phyloP scores from a whole-genome alignment of 2,888 invertebrate species.

The Drosophila ustulata region DNA sequence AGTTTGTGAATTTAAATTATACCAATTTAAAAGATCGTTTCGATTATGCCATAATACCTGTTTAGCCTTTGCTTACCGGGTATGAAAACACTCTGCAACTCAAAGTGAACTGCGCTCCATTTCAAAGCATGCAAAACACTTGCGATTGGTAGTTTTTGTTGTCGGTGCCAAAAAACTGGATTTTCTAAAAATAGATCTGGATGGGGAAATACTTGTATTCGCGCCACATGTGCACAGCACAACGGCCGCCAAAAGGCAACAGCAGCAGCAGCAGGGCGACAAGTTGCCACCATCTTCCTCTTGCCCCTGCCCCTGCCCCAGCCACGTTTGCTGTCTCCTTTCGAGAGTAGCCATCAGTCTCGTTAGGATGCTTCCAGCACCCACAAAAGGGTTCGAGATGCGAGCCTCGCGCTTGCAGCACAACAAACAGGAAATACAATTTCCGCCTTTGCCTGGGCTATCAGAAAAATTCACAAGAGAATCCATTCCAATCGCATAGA shows the following conservation, averaged over 20 bases:
- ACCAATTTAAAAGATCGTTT: neutral
- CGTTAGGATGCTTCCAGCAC: slow-evolving; percentile 16
- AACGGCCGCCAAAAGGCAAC: slow-evolving; percentile 69
- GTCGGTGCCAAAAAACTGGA: slow-evolving; percentile 82
- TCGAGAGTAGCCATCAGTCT: slow-evolving; percentile 14
- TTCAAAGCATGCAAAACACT: slow-evolving; percentile 64
- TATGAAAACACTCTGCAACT: slow-evolving; percentile 13
- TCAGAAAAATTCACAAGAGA: slow-evolving; percentile 26
- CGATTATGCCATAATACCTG: neutral
- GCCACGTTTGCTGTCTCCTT: neutral
- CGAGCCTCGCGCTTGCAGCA: slow-evolving; percentile 13
- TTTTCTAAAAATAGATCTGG: slow-evolving; percentile 83
- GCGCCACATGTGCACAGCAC: slow-evolving; percentile 75
- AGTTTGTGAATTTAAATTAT: too few relatives aligned
- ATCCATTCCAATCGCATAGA: slow-evolving; percentile 22
- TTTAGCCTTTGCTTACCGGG: neutral
- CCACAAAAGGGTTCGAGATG: slow-evolving; percentile 35
- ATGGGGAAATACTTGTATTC: slow-evolving; percentile 82
- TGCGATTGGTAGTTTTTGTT: slow-evolving; percentile 27
- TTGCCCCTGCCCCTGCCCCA: too few relatives aligned
- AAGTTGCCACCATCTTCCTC: neutral
- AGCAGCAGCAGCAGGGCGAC: slow-evolving; percentile 18
- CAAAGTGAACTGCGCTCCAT: slow-evolving; percentile 29
- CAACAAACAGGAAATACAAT: slow-evolving; percentile 61
- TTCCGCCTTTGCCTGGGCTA: slow-evolving; percentile 49